Evolutionary conservation across 2,797 vertebrate genomes (phyloP).

Genomic region (Acridotheres tristis): DNA sequence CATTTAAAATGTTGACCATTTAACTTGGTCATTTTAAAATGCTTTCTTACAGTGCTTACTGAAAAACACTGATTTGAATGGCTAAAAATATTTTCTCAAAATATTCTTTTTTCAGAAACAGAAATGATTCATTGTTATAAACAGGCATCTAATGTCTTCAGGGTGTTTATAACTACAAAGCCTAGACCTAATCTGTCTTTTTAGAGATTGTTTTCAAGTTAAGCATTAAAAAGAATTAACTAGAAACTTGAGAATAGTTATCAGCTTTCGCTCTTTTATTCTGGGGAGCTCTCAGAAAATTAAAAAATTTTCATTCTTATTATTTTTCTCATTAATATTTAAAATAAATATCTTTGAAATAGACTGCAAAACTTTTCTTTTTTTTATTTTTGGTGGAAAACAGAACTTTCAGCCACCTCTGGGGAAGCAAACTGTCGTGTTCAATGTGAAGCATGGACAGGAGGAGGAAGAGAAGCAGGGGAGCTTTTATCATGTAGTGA

Average conservation of each 20-base stretch:
- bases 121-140: not conserved
- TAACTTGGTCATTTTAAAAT: no score
- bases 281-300: not conserved
- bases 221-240: conserved; percentile 43
- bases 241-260: not conserved
- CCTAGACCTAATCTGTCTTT: conserved; percentile 12
- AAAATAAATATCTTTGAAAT: not conserved
- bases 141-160: conserved; percentile 24
- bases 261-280: not conserved
- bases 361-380: not conserved
- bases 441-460: not conserved
- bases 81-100: not conserved
- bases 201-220: conserved; percentile 9
- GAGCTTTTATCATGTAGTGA: not conserved
- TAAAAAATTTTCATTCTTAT: not conserved
- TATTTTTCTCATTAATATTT: conserved; percentile 17
- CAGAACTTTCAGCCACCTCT: not conserved
- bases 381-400: not conserved
- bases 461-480: not conserved
- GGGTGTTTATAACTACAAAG: conserved; percentile 46
- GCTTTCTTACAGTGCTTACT: not conserved
- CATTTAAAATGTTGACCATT: no score
- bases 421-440: not conserved
- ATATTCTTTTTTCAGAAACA: not conserved
- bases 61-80: not conserved